Conservation (phyloP, 2,888 invertebrate genomes). For the Thalpophila matura region DNA sequence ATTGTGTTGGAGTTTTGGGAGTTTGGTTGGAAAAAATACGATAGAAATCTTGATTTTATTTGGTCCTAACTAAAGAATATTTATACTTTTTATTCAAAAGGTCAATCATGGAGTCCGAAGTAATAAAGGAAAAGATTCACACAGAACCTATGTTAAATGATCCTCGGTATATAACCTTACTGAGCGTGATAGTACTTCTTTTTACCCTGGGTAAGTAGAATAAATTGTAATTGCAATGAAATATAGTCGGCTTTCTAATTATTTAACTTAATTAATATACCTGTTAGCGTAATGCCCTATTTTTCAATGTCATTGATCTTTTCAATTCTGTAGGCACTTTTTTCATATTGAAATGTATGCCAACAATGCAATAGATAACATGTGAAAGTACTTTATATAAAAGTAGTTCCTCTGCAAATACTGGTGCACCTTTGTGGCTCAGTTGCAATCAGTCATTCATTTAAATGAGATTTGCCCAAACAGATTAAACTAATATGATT, state of each 20-base stretch:
- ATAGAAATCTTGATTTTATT: slow-evolving; percentile 1
- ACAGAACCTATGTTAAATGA: slow-evolving; percentile 86
- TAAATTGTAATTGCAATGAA: neutral
- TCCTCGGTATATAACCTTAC: slow-evolving; percentile 87
- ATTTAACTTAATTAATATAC: neutral
- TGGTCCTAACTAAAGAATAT: slow-evolving; percentile 5
- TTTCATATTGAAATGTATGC: neutral
- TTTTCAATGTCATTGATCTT: neutral
- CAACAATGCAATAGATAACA: slow-evolving; percentile 27
- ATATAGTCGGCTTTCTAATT: neutral
- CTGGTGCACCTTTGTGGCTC: neutral
- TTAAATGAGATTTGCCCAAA: neutral
- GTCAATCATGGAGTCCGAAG: slow-evolving; percentile 81
- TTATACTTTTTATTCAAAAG: slow-evolving; percentile 3
- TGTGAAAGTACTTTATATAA: slow-evolving; percentile 5
- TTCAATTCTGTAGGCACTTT: neutral
- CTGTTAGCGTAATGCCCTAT: neutral
- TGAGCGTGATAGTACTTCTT: slow-evolving; percentile 82
- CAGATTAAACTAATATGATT: neutral
- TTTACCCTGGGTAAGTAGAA: slow-evolving; percentile 82
- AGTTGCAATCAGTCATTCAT: neutral
- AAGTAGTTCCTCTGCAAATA: neutral
- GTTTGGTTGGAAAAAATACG: neutral
- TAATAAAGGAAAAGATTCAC: slow-evolving; percentile 85
- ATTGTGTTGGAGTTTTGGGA: slow-evolving; percentile 28